Evolutionary conservation across 2,888 invertebrate species (phyloP).

Genomic region (Dasypogon diadema): DNA sequence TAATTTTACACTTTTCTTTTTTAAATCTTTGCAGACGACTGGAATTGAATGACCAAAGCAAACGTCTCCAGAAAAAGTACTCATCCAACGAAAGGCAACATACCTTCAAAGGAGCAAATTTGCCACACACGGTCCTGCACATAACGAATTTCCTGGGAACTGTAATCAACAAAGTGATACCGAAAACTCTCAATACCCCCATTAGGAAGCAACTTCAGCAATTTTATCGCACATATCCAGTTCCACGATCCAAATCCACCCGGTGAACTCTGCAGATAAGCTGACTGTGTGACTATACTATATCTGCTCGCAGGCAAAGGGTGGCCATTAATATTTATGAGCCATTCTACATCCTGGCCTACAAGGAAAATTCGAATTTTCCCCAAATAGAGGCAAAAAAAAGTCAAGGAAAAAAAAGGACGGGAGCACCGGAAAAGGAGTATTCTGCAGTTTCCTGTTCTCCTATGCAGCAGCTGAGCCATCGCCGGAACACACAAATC

Average conservation of each 20-base stretch:
- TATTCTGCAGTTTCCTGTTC: slow-evolving; percentile 15
- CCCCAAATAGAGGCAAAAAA: slow-evolving; percentile 1
- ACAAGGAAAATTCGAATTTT: slow-evolving; percentile 28
- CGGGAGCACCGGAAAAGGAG: neutral
- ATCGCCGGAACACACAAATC: slow-evolving; percentile 3
- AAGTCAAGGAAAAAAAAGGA: neutral
- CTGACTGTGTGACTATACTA: slow-evolving; percentile 21
- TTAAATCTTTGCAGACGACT: slow-evolving; percentile 39
- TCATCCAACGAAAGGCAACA: neutral
- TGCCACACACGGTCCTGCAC: slow-evolving; percentile 1
- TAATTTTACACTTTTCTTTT: slow-evolving; percentile 23
- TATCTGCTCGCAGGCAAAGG: slow-evolving; percentile 37
- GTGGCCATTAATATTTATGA: slow-evolving; percentile 48
- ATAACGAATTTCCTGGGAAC: slow-evolving; percentile 25
- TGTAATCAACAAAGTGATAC: slow-evolving; percentile 44
- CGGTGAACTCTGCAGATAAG: slow-evolving; percentile 38
- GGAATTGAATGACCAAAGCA: slow-evolving; percentile 49
- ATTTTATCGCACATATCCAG: slow-evolving; percentile 39
- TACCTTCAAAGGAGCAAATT: neutral
- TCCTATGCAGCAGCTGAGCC: slow-evolving; percentile 24
- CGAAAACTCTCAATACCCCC: slow-evolving; percentile 39
- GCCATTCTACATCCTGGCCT: slow-evolving; percentile 28
- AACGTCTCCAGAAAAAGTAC: neutral
- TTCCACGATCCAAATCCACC: slow-evolving; percentile 2
- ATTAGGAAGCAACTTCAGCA: slow-evolving; percentile 50